Evolutionary conservation across 2,797 vertebrate genomes (phyloP).

Genomic region (Calcarius lapponicus): DNA sequence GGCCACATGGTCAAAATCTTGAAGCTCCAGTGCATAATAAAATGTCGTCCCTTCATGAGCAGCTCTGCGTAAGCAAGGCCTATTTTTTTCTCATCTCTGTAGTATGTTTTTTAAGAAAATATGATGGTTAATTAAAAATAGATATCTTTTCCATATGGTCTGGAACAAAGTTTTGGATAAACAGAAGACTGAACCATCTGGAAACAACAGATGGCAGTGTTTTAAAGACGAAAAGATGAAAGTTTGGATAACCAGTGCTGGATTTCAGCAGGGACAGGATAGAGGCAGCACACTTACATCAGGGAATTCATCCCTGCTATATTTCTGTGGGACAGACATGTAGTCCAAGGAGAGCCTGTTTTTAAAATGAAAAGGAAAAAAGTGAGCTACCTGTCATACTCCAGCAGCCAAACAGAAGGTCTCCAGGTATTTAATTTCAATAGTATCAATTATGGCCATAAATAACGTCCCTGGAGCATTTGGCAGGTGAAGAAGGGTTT

Average conservation of each 20-base stretch:
- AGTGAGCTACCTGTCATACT: not conserved
- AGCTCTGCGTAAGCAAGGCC: not conserved
- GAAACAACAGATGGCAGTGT: conserved; percentile 69
- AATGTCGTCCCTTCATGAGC: not conserved
- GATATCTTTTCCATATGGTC: conserved; percentile 59
- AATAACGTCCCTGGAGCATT: not conserved
- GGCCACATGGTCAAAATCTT: conserved; percentile 13
- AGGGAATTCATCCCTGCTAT: not conserved
- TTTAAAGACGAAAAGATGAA: conserved; percentile 56
- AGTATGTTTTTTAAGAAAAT: conserved; percentile 57
- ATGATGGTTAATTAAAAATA: conserved; percentile 55
- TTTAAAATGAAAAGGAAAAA: not conserved
- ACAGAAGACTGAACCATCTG: conserved; percentile 42
- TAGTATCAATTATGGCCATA: not conserved
- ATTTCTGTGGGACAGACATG: not conserved
- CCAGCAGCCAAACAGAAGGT: not conserved
- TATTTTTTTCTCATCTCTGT: conserved; percentile 15
- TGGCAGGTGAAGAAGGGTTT: not conserved
- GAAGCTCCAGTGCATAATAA: not conserved
- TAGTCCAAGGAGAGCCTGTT: not conserved
- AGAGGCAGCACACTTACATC: not conserved
- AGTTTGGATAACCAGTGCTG: conserved; percentile 21
- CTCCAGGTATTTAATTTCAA: not conserved
- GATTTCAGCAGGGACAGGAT: conserved; percentile 4
- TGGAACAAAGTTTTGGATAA: conserved; percentile 54